A percentile compares a stretch with the other conserved stretches of the same genome.
These are phyloP conservation scores for Garra rufa DNA, from an alignment of 2,113 vertebrate genomes.

Conservation along the genomic window DNA sequence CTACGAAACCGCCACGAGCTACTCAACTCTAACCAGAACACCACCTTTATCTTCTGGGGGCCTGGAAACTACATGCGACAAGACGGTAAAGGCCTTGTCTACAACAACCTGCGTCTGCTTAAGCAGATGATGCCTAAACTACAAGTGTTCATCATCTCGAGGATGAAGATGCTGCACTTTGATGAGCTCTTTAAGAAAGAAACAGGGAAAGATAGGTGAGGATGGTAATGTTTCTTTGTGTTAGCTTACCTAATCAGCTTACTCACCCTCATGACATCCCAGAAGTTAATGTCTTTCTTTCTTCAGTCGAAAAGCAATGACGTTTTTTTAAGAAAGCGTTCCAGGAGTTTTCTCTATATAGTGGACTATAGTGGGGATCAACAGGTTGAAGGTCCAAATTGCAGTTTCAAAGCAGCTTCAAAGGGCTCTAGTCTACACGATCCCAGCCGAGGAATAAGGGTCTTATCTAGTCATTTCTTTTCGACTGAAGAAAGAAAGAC, in stretches of 20 bases:
- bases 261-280: too few species aligned
- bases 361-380: too few species aligned
- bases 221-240: background rate
- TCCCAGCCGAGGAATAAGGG: too few species aligned
- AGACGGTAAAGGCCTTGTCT: slow-evolving; percentile 93
- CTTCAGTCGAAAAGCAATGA: too few species aligned
- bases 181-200: slow-evolving; percentile 98
- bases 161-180: slow-evolving; percentile 96
- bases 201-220: slow-evolving; percentile 96
- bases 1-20: slow-evolving; percentile 88
- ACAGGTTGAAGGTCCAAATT: too few species aligned
- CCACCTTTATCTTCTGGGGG: slow-evolving; percentile 97
- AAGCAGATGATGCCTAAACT: slow-evolving; percentile 91
- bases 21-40: slow-evolving; percentile 89
- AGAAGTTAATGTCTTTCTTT: too few species aligned
- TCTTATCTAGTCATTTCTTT: too few species aligned
- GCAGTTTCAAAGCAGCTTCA: too few species aligned
- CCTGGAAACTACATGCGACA: slow-evolving; percentile 95
- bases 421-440: too few species aligned
- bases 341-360: too few species aligned
- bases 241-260: background rate
- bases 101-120: slow-evolving; percentile 95
- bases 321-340: too few species aligned
- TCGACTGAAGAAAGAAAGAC: too few species aligned
- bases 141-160: slow-evolving; percentile 91